Conservation (phyloP, 1,140 invertebrate genomes). For the Wasmannia auropunctata region DNA sequence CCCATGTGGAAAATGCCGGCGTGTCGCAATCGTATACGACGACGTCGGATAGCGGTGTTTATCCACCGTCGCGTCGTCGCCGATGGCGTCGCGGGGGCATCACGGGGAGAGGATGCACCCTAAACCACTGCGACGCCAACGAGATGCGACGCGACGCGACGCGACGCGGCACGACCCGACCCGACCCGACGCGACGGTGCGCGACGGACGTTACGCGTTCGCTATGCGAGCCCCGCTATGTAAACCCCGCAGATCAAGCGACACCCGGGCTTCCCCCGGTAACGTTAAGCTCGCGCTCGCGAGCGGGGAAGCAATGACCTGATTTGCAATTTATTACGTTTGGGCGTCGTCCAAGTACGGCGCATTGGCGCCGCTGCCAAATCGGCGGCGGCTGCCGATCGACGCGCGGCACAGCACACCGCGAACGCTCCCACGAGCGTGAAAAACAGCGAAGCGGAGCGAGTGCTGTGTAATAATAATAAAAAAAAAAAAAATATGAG, state of each 20-base stretch:
- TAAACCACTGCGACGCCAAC: slow-evolving; percentile 8
- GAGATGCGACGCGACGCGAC: slow-evolving; percentile 8
- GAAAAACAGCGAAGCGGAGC: not conserved
- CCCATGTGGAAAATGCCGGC: not conserved
- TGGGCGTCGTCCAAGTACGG: slow-evolving; percentile 75
- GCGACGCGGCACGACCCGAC: not conserved
- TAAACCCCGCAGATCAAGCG: slow-evolving; percentile 25
- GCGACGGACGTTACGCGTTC: not conserved
- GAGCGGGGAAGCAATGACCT: slow-evolving; percentile 76
- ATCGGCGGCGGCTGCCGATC: slow-evolving; percentile 46
- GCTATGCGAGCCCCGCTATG: not conserved
- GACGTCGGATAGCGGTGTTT: slow-evolving; percentile 26
- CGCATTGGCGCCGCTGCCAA: slow-evolving; percentile 71
- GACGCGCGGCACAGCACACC: not conserved
- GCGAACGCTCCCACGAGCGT: not conserved
- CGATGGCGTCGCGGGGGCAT: not conserved
- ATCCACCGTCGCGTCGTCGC: slow-evolving; percentile 15
- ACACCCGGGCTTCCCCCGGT: slow-evolving; percentile 30
- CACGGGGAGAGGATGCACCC: not conserved
- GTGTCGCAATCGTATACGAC: not conserved
- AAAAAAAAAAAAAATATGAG: slow-evolving; percentile 17
- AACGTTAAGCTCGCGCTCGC: slow-evolving; percentile 55
- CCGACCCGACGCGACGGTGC: not conserved
- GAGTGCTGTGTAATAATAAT: too few species aligned
- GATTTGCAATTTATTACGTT: slow-evolving; percentile 79